Evolutionary conservation across 2,113 vertebrate species (phyloP).

Genomic region (Psilopogon haemacephalus): DNA sequence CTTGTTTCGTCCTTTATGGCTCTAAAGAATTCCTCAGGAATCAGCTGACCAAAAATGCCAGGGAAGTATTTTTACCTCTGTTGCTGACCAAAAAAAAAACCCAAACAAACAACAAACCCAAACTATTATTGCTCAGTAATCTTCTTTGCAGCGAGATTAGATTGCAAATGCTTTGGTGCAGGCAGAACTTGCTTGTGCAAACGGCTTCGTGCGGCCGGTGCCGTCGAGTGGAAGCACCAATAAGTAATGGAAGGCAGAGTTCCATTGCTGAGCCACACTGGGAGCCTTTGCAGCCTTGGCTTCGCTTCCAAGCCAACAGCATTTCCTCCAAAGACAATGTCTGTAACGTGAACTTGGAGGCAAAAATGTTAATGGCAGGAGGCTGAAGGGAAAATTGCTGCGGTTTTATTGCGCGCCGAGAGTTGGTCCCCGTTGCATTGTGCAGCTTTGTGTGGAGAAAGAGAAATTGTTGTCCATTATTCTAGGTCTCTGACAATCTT

Average conservation of each 20-base stretch:
- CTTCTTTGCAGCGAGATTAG: slow-evolving; percentile 43
- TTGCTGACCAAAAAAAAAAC: background rate
- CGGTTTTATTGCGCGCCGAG: background rate
- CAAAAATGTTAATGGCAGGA: background rate
- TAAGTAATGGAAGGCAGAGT: too few relatives aligned
- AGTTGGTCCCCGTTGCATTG: background rate
- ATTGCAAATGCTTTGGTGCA: background rate
- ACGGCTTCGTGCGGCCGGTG: background rate
- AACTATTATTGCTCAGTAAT: slow-evolving; percentile 21
- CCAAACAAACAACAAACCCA: background rate
- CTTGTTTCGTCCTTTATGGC: slow-evolving; percentile 41
- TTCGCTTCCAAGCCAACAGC: background rate
- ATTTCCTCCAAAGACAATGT: background rate
- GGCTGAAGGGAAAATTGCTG: background rate
- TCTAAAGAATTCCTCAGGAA: slow-evolving; percentile 52
- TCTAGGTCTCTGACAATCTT: background rate
- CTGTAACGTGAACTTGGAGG: background rate
- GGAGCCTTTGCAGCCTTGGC: background rate
- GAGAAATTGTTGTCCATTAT: background rate
- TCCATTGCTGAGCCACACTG: background rate
- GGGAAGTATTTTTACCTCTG: slow-evolving; percentile 39
- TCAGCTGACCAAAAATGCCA: background rate
- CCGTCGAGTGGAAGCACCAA: fast-evolving
- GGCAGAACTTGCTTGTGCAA: background rate
- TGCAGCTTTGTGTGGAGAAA: background rate